Base-by-base conservation (phyloP, 1,140 invertebrate species). In the Stratiolaelaps scimitus region DNA sequence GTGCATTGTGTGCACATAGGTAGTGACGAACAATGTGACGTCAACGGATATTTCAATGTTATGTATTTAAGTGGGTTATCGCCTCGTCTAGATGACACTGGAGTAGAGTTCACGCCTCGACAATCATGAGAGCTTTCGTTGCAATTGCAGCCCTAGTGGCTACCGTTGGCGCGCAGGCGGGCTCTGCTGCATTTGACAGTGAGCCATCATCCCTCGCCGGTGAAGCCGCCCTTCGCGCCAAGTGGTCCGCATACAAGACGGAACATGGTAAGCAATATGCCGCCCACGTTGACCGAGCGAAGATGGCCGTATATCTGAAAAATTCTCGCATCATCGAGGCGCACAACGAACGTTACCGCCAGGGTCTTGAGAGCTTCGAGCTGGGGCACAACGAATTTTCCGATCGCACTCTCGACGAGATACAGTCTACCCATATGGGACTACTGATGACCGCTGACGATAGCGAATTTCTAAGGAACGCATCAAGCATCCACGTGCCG, bases 321-420 rank as follows among this genome's bases (percentile, higher is more conserved):
- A 15, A 48, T 28, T 23, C 47, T 28, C 47, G 47, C 47, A 4
- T 48, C 7, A 48, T 48, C 47, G 47, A 48, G 47, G 47, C 20
- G 47, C 47, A 48, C 47, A 48, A 48, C 47, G 47, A 19, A 19
- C 47, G 47, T 48, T 48, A 23, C 47, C 47, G 28, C 15, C 47
- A 48, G 15, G 47, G 47, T 5, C 47, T 48, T 28, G 47, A 48
- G 47, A 48, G 47, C 47, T 48, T 5, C 47, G 47, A 48, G 47
- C 47, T 48, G 5, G 47, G 47, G 7, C 4, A 48, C 47, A 48
- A 48, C 5, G 47, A 48, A 28, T 28, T 48, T 15, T 48, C 47
- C 47, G 47, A 48, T 15, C 47, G 20, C 15, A 48, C 47, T 48
- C 47, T 48, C 5, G 47, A 48, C 4, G 5, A 6, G 47, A 15